Conservation (phyloP, 1,140 invertebrate species). For the Pseudomyrmex concolor region DNA sequence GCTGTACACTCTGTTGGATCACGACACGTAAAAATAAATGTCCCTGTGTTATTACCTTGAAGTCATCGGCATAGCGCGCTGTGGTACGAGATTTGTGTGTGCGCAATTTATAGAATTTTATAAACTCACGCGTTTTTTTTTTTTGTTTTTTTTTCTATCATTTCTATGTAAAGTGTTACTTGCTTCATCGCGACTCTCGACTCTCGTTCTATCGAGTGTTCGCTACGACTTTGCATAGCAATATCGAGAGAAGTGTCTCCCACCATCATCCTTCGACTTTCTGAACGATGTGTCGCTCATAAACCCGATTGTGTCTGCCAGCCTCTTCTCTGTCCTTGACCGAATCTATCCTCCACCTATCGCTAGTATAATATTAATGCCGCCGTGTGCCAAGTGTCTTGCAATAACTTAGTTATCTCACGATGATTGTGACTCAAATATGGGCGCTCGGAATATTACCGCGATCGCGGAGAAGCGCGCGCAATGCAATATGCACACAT, state of each 20-base stretch:
- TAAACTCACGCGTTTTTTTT: neutral
- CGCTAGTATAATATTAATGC: constrained; percentile 62
- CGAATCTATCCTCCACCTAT: constrained; percentile 54
- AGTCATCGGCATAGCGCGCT: neutral
- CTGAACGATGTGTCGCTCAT: constrained; percentile 32
- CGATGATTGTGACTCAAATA: constrained; percentile 68
- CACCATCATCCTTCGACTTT: constrained; percentile 27
- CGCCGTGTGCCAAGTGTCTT: constrained; percentile 54
- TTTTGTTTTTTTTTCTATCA: no score
- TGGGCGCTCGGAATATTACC: constrained; percentile 59
- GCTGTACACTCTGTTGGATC: neutral
- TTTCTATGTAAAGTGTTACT: neutral
- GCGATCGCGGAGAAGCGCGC: constrained; percentile 42
- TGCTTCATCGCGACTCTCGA: neutral
- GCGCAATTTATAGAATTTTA: neutral
- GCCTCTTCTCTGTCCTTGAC: constrained; percentile 18
- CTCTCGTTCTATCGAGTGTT: neutral
- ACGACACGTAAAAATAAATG: neutral
- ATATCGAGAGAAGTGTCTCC: neutral
- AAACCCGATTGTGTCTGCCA: constrained; percentile 15
- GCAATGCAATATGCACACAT: constrained; percentile 53
- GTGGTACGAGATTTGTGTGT: neutral
- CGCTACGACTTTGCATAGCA: neutral
- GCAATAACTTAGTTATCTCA: constrained; percentile 60
- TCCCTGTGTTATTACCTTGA: constrained; percentile 8